Percentiles rank a stretch among this genome's conserved stretches.
phyloP scores from a whole-genome alignment of 1,140 invertebrate species.

The Panulirus ornatus region DNA sequence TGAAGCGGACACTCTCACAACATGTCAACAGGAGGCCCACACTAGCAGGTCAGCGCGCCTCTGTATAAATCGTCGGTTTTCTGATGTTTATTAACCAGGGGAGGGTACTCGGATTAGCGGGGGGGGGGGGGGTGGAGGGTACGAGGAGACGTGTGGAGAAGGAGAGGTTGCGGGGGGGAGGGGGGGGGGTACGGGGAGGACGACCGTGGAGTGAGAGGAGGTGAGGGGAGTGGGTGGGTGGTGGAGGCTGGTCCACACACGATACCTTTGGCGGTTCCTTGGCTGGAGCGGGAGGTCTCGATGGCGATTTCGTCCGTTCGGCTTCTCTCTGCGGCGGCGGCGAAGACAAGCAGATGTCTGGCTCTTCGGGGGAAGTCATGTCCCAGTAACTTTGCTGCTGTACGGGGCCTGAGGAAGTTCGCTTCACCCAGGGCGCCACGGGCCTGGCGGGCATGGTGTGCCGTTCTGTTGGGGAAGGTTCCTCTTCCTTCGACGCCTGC shows the following conservation, averaged over 20 bases:
- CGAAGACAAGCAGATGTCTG: background rate
- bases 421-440: slow-evolving; percentile 74
- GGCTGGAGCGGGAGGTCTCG: slow-evolving; percentile 8
- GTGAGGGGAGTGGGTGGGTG: background rate
- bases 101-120: no score
- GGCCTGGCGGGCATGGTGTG: slow-evolving; percentile 41
- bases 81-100: no score
- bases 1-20: no score
- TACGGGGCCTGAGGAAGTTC: slow-evolving; percentile 69
- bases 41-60: no score
- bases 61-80: no score
- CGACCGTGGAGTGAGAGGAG: background rate
- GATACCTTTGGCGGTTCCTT: slow-evolving; percentile 7
- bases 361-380: slow-evolving; percentile 61
- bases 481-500: slow-evolving; percentile 67
- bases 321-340: background rate
- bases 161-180: no score
- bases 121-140: no score
- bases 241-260: background rate
- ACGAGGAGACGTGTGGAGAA: no score
- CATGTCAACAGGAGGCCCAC: no score
- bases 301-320: slow-evolving; percentile 25
- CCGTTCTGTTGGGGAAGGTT: slow-evolving; percentile 7
- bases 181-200: background rate
- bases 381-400: slow-evolving; percentile 62